Percentiles rank a stretch among this genome's conserved stretches.
phyloP scores from a whole-genome alignment of 2,888 invertebrate species.

The Scaptomyza polygonia region DNA sequence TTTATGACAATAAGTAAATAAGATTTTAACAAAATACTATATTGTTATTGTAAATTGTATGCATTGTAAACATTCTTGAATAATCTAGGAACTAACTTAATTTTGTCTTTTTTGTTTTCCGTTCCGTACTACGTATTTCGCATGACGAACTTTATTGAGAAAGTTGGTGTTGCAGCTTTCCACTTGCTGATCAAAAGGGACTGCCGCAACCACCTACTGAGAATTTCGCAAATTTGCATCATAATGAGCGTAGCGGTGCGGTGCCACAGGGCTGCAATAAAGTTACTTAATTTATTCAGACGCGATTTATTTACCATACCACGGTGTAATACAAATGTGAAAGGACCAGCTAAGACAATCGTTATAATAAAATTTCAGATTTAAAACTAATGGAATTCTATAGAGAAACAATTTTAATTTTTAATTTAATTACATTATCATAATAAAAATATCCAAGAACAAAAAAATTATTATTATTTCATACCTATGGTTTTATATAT shows the following conservation, averaged over 20 bases:
- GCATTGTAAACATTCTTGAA: neutral
- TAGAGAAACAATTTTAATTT: too few relatives aligned
- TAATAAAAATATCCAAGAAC: too few relatives aligned
- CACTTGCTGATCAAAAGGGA: conserved; percentile 13
- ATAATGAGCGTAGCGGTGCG: conserved; percentile 46
- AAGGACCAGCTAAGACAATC: neutral
- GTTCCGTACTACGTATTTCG: neutral
- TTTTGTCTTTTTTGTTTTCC: neutral
- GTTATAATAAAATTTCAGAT: neutral
- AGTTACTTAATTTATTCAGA: conserved; percentile 30
- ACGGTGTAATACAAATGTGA: neutral
- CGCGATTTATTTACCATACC: neutral
- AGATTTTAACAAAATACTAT: too few relatives aligned
- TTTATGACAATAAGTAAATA: too few relatives aligned
- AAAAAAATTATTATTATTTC: too few relatives aligned
- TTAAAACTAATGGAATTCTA: too few relatives aligned
- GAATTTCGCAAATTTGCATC: conserved; percentile 57
- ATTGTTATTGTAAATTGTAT: neutral
- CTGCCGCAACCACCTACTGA: conserved; percentile 36
- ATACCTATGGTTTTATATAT: neutral
- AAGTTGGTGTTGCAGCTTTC: conserved; percentile 17
- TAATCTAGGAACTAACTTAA: neutral
- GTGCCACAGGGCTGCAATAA: conserved; percentile 3
- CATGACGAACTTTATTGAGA: conserved; percentile 17
- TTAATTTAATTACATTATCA: too few relatives aligned